Conservation (phyloP, 2,888 invertebrate genomes). For the Suillia variegata region DNA sequence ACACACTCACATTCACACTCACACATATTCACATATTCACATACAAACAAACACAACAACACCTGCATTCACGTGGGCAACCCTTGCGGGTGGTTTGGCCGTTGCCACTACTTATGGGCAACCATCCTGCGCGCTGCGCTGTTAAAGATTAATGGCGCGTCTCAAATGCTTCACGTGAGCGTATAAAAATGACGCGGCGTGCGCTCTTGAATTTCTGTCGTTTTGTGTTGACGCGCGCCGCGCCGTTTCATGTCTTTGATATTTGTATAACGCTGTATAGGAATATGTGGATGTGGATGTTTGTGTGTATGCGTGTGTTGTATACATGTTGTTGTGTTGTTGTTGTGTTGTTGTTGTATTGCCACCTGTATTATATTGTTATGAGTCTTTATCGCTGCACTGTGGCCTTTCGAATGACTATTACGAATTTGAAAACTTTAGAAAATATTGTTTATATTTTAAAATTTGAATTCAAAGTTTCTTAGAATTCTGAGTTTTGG, state of each 20-base stretch:
- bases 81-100: slow-evolving; percentile 2
- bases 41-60: too few relatives aligned
- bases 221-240: too few relatives aligned
- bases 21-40: slow-evolving; percentile 7
- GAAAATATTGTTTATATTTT: too few relatives aligned
- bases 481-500: too few relatives aligned
- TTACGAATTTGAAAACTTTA: too few relatives aligned
- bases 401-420: not conserved
- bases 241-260: too few relatives aligned
- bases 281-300: not conserved
- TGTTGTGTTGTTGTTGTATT: slow-evolving; percentile 28
- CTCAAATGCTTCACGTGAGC: slow-evolving; percentile 35
- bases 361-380: slow-evolving; percentile 37
- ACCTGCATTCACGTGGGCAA: slow-evolving; percentile 2
- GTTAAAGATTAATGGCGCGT: slow-evolving; percentile 44
- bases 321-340: not conserved
- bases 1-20: not conserved
- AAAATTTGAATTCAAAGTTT: too few relatives aligned
- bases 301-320: slow-evolving; percentile 18
- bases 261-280: not conserved
- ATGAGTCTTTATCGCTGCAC: not conserved
- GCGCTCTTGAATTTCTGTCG: too few relatives aligned
- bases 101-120: slow-evolving; percentile 13
- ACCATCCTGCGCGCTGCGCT: slow-evolving; percentile 19
- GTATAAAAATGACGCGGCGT: slow-evolving; percentile 28